Percentiles rank a stretch among this genome's conserved stretches.
Evolutionary conservation across 64 coral and sea anemone genomes (phyloP).

Genomic region (Montipora cactus): DNA sequence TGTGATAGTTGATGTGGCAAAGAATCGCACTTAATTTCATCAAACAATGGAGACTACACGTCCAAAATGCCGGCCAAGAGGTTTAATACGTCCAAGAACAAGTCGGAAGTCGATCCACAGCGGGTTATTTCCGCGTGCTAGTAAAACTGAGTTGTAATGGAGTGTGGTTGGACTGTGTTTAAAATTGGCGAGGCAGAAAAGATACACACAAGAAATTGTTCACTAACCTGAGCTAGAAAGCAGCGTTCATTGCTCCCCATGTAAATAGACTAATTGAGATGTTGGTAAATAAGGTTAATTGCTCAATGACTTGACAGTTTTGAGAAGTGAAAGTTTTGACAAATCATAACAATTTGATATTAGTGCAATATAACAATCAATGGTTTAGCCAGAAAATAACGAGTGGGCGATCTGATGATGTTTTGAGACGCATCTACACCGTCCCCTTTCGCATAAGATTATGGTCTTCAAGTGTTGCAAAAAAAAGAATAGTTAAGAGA

Average conservation of each 20-base stretch:
- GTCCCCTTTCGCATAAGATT: background rate
- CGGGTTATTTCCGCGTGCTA: background rate
- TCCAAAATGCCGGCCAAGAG: background rate
- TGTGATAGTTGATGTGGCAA: background rate
- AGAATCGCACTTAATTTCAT: background rate
- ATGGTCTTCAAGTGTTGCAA: background rate
- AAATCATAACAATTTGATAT: background rate
- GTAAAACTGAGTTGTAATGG: background rate
- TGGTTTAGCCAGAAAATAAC: background rate
- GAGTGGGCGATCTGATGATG: conserved; percentile 5
- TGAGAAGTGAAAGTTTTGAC: background rate
- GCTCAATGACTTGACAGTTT: background rate
- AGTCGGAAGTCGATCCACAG: background rate
- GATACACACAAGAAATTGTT: background rate
- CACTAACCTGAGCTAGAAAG: conserved; percentile 12
- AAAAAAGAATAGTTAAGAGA: background rate
- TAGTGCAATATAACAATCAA: conserved; percentile 13
- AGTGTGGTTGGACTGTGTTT: background rate
- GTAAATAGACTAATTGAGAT: conserved; percentile 32
- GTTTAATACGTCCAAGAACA: background rate
- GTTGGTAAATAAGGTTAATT: conserved; percentile 44
- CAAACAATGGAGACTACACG: background rate
- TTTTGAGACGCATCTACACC: background rate
- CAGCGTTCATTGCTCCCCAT: background rate
- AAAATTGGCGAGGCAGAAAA: background rate